A percentile compares a stretch with the other conserved stretches of the same genome.
These are phyloP conservation scores for Enchytraeus crypticus DNA, from an alignment of 2,888 invertebrate genomes.

Conservation along the genomic window DNA sequence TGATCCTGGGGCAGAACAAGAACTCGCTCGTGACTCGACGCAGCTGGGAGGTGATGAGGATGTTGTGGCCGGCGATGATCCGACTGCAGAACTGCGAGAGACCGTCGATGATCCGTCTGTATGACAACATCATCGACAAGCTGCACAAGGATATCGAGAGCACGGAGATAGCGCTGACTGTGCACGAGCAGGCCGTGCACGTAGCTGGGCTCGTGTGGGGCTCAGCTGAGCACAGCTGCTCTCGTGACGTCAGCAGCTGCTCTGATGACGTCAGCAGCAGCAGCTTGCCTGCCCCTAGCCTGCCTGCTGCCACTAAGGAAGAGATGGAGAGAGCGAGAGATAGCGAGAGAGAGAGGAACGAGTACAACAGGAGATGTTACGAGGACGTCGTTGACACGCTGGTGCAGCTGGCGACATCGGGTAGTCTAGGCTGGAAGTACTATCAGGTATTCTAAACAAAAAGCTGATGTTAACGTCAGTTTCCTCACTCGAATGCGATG, in stretches of 20 bases:
- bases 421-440: too few relatives aligned
- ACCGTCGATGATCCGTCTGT: conserved; percentile 52
- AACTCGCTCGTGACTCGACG: conserved; percentile 62
- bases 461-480: too few relatives aligned
- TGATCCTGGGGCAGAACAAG: conserved; percentile 60
- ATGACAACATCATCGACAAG: conserved; percentile 48
- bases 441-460: too few relatives aligned
- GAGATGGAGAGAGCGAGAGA: conserved; percentile 22
- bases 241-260: too few relatives aligned
- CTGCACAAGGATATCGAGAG: conserved; percentile 44
- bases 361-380: conserved; percentile 32
- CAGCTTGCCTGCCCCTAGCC: conserved; percentile 21
- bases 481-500: too few relatives aligned
- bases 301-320: conserved; percentile 15
- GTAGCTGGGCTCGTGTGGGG: not conserved
- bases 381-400: conserved; percentile 37
- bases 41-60: conserved; percentile 63
- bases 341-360: conserved; percentile 25
- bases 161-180: conserved; percentile 37
- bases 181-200: too few relatives aligned
- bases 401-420: conserved; percentile 39
- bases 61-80: conserved; percentile 70
- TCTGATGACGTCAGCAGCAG: too few relatives aligned
- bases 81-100: conserved; percentile 75
- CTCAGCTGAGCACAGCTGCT: too few relatives aligned